phyloP scores from a whole-genome alignment of 1,140 invertebrate genomes.

The Eupeodes corollae region DNA sequence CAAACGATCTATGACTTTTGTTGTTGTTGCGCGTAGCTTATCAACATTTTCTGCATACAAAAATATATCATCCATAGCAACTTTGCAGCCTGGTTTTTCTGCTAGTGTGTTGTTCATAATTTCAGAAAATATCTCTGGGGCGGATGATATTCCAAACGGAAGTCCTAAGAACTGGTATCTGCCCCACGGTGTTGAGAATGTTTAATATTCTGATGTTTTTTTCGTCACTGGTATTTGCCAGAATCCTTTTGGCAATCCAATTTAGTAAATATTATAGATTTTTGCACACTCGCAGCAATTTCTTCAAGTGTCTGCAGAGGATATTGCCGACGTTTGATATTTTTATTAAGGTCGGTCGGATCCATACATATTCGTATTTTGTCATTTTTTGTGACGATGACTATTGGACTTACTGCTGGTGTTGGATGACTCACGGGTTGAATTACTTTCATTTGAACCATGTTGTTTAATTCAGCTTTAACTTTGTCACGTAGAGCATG shows the following conservation, averaged over 20 bases:
- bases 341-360: constrained; percentile 32
- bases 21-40: constrained; percentile 1
- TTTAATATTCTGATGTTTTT: constrained; percentile 18
- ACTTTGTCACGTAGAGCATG: constrained; percentile 20
- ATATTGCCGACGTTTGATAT: constrained; percentile 24
- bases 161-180: constrained; percentile 22
- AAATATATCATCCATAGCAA: constrained; percentile 27
- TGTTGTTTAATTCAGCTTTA: constrained; percentile 20
- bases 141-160: constrained; percentile 22
- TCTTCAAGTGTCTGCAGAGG: constrained; percentile 23
- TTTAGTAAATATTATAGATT: constrained; percentile 16
- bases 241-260: constrained; percentile 17
- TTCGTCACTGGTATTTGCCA: constrained; percentile 33
- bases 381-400: constrained; percentile 22
- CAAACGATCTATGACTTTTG: constrained; percentile 14
- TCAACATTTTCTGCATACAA: constrained; percentile 10
- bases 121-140: constrained; percentile 20
- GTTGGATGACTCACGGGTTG: constrained; percentile 22
- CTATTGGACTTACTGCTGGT: constrained; percentile 27
- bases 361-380: constrained; percentile 33
- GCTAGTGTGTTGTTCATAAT: constrained; percentile 12
- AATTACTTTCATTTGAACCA: constrained; percentile 19
- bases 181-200: constrained; percentile 29
- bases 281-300: constrained; percentile 1
- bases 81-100: constrained; percentile 10